A percentile compares a stretch with the other conserved stretches of the same genome.
Conservation (phyloP, 2,113 vertebrate genomes). For the Lampris incognitus region DNA sequence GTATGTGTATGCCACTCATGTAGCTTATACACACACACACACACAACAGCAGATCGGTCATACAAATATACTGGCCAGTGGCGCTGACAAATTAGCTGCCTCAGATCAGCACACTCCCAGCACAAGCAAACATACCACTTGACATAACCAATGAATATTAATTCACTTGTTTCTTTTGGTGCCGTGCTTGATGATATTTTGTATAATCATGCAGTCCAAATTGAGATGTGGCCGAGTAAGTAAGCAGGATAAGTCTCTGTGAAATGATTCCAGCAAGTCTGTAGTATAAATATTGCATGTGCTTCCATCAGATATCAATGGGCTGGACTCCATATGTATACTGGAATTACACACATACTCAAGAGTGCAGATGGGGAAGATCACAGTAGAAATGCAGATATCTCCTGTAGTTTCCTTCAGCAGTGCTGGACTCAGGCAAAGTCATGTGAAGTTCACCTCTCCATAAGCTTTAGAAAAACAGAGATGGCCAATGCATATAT, state of each 20-base stretch:
- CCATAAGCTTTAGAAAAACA: neutral
- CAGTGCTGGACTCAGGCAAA: slow-evolving; percentile 9
- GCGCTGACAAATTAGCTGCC: slow-evolving; percentile 17
- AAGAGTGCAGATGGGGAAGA: too few species aligned
- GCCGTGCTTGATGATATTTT: slow-evolving; percentile 8
- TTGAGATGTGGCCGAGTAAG: slow-evolving; percentile 5
- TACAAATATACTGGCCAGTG: neutral
- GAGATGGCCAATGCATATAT: neutral
- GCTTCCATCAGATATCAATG: too few species aligned
- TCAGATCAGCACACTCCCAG: slow-evolving; percentile 10
- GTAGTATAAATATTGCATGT: too few species aligned
- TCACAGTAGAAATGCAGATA: slow-evolving; percentile 3
- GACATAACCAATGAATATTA: slow-evolving; percentile 33
- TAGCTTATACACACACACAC: neutral
- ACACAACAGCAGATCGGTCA: neutral
- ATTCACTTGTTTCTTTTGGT: slow-evolving; percentile 31
- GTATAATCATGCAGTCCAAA: too few species aligned
- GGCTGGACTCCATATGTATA: too few species aligned
- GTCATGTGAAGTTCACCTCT: neutral
- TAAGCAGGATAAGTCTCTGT: neutral
- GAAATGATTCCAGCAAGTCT: slow-evolving; percentile 1
- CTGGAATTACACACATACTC: too few species aligned
- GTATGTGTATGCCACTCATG: neutral
- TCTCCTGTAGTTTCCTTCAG: neutral
- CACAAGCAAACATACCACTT: neutral